Conservation (phyloP, 2,113 vertebrate species). For the Alethe castanea region DNA sequence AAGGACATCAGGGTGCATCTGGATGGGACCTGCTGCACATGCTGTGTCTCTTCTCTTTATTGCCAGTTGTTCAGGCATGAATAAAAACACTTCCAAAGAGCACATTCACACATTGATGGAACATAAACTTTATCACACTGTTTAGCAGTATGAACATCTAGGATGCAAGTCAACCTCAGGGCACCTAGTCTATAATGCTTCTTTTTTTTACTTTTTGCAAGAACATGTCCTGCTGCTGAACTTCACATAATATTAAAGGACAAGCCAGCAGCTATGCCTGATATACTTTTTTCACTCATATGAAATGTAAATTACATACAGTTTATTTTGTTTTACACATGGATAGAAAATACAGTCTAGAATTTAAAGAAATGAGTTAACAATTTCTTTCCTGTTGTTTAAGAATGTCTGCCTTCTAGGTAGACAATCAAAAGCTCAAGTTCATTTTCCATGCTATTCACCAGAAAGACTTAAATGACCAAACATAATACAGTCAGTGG, state of each 20-base stretch:
- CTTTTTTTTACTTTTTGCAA: neutral
- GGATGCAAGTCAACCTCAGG: neutral
- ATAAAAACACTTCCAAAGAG: slow-evolving; percentile 14
- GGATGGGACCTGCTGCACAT: neutral
- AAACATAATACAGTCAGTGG: neutral
- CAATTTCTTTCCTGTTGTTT: neutral
- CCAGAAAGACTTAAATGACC: neutral
- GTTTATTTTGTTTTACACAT: neutral
- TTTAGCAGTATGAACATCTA: neutral
- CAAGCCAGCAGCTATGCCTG: neutral
- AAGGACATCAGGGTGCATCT: neutral
- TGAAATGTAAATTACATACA: neutral
- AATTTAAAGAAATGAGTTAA: neutral
- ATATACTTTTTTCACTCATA: neutral
- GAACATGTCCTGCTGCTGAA: neutral
- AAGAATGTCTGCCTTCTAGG: neutral
- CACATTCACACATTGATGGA: slow-evolving; percentile 28
- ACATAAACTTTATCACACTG: slow-evolving; percentile 40
- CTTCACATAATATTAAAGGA: neutral
- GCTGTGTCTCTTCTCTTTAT: neutral
- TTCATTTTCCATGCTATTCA: neutral
- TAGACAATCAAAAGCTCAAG: neutral
- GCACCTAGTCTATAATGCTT: neutral
- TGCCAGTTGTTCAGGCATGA: slow-evolving; percentile 13
- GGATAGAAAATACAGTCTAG: neutral